A percentile compares a stretch with the other conserved stretches of the same genome.
Conservation (phyloP, 2,888 invertebrate genomes). For the Archips xylosteana region DNA sequence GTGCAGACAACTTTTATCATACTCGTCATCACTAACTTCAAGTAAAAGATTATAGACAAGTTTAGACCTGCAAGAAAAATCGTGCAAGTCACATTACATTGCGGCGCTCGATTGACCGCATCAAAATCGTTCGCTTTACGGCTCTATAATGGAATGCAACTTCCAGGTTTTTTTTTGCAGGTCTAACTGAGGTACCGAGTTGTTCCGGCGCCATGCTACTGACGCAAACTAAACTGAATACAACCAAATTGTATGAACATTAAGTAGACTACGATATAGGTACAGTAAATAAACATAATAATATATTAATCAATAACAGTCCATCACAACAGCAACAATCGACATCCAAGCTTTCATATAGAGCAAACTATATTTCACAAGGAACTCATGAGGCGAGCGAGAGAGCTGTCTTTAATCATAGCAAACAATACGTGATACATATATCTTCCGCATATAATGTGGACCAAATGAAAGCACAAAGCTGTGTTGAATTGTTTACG, state of each 20-base stretch:
- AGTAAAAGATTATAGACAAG: too few species aligned
- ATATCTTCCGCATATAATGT: slow-evolving; percentile 43
- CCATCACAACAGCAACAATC: slow-evolving; percentile 24
- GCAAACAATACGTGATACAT: slow-evolving; percentile 43
- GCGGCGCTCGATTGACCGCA: too few species aligned
- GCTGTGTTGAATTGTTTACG: slow-evolving; percentile 49
- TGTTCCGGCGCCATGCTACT: too few species aligned
- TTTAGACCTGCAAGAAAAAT: too few species aligned
- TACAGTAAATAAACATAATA: neutral
- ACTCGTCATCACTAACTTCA: too few species aligned
- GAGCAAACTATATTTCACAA: slow-evolving; percentile 30
- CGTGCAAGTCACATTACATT: too few species aligned
- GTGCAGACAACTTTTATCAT: too few species aligned
- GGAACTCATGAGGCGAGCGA: slow-evolving; percentile 40
- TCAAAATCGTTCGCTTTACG: too few species aligned
- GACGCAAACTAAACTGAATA: neutral
- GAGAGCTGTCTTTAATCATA: slow-evolving; percentile 47
- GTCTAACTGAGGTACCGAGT: too few species aligned
- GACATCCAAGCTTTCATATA: slow-evolving; percentile 20
- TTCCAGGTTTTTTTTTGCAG: too few species aligned
- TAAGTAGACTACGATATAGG: neutral
- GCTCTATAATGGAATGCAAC: too few species aligned
- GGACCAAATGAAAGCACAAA: slow-evolving; percentile 48
- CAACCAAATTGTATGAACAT: neutral
- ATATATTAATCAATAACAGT: slow-evolving; percentile 20